A percentile compares a stretch with the other conserved stretches of the same genome.
These are phyloP conservation scores for Dendrophyllia cribrosa DNA, from an alignment of 64 coral and sea anemone genomes.

Conservation along the genomic window DNA sequence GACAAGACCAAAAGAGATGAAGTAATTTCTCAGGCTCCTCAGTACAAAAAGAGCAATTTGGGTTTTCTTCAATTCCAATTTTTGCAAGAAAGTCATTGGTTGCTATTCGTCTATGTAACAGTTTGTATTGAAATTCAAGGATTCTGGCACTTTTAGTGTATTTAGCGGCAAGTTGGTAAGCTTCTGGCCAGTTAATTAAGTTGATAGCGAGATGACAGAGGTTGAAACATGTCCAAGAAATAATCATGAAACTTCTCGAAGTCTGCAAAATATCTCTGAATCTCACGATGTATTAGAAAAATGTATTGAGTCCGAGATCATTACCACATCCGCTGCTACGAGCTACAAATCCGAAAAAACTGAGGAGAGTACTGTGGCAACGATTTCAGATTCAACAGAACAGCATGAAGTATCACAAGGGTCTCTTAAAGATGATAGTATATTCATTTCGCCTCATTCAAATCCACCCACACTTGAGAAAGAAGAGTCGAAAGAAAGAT, in stretches of 20 bases:
- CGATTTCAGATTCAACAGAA: background rate
- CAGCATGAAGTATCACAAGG: background rate
- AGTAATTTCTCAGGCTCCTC: too few relatives aligned
- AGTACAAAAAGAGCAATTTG: too few relatives aligned
- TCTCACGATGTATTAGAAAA: background rate
- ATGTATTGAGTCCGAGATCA: background rate
- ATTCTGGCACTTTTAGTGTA: too few relatives aligned
- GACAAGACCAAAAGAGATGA: too few relatives aligned
- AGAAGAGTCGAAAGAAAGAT: constrained; percentile 58
- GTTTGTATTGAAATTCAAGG: too few relatives aligned
- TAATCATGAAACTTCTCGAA: background rate
- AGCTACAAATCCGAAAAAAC: background rate
- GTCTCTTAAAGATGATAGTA: background rate
- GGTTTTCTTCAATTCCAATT: too few relatives aligned
- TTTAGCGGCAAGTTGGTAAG: too few relatives aligned
- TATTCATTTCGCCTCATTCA: background rate
- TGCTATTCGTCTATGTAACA: too few relatives aligned
- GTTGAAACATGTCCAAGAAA: background rate
- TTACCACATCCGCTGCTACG: background rate
- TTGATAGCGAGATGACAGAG: too few relatives aligned
- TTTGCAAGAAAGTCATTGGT: too few relatives aligned
- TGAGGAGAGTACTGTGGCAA: background rate
- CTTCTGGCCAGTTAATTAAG: too few relatives aligned
- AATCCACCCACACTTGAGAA: constrained; percentile 1
- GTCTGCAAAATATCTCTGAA: too few relatives aligned